Conservation (phyloP, 2,888 invertebrate genomes). For the Oligia latruncula region DNA sequence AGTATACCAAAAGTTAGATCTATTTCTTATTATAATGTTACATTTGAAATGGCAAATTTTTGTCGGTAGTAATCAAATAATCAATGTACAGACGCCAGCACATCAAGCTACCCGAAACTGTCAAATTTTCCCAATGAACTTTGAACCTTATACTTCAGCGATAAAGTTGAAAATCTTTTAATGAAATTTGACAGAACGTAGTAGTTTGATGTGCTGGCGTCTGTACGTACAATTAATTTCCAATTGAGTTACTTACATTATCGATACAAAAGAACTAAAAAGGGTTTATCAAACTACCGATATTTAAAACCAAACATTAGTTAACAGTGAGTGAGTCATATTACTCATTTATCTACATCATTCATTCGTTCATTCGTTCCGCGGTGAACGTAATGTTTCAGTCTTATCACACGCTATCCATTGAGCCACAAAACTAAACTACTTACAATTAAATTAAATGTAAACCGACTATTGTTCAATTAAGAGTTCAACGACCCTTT, state of each 20-base stretch:
- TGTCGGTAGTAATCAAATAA: neutral
- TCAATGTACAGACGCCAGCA: neutral
- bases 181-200: too few species aligned
- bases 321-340: slow-evolving; percentile 35
- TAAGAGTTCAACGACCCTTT: slow-evolving; percentile 48
- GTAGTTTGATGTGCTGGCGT: too few species aligned
- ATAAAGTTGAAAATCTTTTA: too few species aligned
- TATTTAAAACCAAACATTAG: slow-evolving; percentile 18
- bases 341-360: slow-evolving; percentile 44
- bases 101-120: too few species aligned
- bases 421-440: slow-evolving; percentile 50
- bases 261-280: slow-evolving; percentile 13
- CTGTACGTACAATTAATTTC: neutral
- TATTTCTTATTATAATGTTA: too few species aligned
- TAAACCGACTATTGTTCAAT: slow-evolving; percentile 60
- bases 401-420: slow-evolving; percentile 65
- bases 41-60: too few species aligned
- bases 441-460: slow-evolving; percentile 46
- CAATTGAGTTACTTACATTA: neutral
- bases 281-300: slow-evolving; percentile 31
- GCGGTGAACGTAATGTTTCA: slow-evolving; percentile 41
- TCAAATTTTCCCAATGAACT: too few species aligned
- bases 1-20: too few species aligned
- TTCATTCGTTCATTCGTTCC: slow-evolving; percentile 29
- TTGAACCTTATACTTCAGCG: too few species aligned